These are phyloP conservation scores for Pollimyrus isidori DNA, from an alignment of 2,113 vertebrate species.

Conservation along the genomic window DNA sequence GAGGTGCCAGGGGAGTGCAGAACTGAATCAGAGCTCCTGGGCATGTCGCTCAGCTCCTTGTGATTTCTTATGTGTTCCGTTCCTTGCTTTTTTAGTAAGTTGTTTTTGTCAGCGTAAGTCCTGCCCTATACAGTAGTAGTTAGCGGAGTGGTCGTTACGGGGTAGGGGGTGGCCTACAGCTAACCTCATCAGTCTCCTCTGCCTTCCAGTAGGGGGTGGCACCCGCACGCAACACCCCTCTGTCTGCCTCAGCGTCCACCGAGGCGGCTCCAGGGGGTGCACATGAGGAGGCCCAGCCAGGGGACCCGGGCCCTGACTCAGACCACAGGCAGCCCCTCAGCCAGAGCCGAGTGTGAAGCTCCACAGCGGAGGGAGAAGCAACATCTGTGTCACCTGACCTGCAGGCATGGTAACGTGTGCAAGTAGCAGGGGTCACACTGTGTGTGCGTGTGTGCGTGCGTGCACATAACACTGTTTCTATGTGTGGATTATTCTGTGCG, in stretches of 20 bases:
- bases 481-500: neutral
- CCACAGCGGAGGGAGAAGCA: neutral
- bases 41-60: too few species aligned
- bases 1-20: neutral
- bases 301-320: conserved; percentile 42
- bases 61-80: neutral
- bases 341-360: conserved; percentile 1
- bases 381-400: neutral
- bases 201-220: neutral
- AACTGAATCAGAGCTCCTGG: neutral
- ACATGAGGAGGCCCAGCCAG: conserved; percentile 43
- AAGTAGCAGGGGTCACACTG: neutral
- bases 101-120: neutral
- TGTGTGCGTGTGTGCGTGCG: neutral
- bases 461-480: neutral
- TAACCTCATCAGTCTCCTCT: neutral
- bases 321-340: conserved; percentile 22
- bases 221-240: neutral
- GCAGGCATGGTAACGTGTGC: conserved; percentile 9
- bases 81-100: neutral
- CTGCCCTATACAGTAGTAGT: neutral
- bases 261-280: conserved; percentile 26
- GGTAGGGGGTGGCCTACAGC: neutral
- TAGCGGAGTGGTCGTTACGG: neutral
- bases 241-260: neutral